Base-by-base conservation (phyloP, 2,797 vertebrate genomes). In the Apogon hyalosoma region DNA sequence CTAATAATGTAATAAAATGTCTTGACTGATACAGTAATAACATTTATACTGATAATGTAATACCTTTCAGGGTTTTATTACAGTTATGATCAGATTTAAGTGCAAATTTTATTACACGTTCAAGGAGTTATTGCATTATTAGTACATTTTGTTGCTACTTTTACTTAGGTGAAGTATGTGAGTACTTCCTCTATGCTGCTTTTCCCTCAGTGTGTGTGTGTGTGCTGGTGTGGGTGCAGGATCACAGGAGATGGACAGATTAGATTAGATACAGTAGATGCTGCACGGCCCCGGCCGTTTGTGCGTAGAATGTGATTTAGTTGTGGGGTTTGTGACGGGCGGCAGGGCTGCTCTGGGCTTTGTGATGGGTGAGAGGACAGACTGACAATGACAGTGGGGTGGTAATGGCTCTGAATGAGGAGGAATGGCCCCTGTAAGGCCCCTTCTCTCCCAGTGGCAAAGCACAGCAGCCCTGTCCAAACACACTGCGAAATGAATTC, bases 281-380 rank as follows among this genome's bases (percentile, higher is more conserved):
- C 85, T 78, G 83, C 78, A 39, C 41, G 67, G 78, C 68, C 58
- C 76, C 13, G 61, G 80, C 84, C 74, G 77, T 84, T 87, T 89
- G 90, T 88, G 88, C 80, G 73, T 67, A 70, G 80, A 91, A 91
- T 92, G 87, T 82, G 91, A 91, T 92, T 92, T 91, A 89, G 90
- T 88, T 68, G 86, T 64, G 78, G 74, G 85, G 70, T 80, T 80
- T 77, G 73, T 77, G 79, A 53, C 69, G 45, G 79, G 79, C 84
- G 70, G 67, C 42, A 67, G 58, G 63, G 74, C 79, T 67, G 87
- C 83, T 81, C 73, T 55, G 83, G 78, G 78, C 77, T 68, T 63
- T 13, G 87, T 92, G 90, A 92, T 91, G 82, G 73, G 88, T 89
- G 89, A 86, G 66, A 74, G 86, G 87, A 86, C 90, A 84, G 87